phyloP scores from a whole-genome alignment of 1,140 invertebrate species.

The Diorhabda carinulata region DNA sequence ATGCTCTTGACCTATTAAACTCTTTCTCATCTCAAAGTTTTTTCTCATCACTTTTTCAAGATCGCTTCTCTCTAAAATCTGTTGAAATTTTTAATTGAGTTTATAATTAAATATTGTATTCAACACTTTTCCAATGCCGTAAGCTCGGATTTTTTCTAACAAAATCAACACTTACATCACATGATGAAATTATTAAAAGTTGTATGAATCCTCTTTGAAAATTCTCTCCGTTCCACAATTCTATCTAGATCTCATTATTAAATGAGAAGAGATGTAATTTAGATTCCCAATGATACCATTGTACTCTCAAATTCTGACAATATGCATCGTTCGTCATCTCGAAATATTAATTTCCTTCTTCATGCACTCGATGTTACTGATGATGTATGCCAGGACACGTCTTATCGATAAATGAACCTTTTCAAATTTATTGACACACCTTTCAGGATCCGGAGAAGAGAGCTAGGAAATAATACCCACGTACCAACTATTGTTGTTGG shows the following conservation, averaged over 20 bases:
- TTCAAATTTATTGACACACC: not conserved
- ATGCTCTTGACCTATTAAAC: no score
- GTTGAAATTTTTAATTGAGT: no score
- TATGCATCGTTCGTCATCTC: not conserved
- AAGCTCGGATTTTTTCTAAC: no score
- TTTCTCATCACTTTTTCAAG: no score
- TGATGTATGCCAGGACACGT: not conserved
- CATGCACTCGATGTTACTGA: not conserved
- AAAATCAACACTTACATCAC: no score
- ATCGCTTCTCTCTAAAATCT: no score
- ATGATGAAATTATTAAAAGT: no score
- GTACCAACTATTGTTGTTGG: not conserved
- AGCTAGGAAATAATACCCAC: not conserved
- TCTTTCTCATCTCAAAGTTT: no score
- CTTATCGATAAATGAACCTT: slow-evolving; percentile 3
- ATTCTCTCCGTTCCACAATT: not conserved
- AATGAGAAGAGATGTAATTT: not conserved
- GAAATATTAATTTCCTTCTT: slow-evolving; percentile 1
- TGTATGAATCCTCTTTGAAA: no score
- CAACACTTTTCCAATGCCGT: no score
- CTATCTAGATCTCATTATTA: not conserved
- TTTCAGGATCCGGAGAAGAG: not conserved
- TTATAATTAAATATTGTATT: no score
- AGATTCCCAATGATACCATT: not conserved
- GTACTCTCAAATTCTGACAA: not conserved